phyloP scores from a whole-genome alignment of 2,113 vertebrate genomes.

The Danionella cerebrum region DNA sequence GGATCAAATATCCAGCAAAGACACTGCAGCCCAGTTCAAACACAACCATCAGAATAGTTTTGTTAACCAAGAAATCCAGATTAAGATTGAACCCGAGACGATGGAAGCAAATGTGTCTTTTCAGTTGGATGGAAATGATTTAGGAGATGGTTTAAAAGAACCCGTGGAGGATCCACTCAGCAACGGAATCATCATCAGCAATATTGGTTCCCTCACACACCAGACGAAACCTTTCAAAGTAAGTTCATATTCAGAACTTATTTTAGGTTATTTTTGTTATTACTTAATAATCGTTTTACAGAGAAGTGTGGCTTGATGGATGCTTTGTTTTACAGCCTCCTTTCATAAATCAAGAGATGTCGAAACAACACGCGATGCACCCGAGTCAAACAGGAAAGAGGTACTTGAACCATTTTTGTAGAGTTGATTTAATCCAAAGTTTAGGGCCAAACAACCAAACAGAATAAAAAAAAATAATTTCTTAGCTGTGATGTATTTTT shows the following conservation, averaged over 20 bases:
- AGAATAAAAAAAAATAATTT: too few species aligned
- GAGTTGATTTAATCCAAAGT: not conserved
- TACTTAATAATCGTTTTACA: not conserved
- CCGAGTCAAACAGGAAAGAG: not conserved
- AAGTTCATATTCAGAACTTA: not conserved
- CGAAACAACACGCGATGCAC: not conserved
- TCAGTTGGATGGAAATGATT: not conserved
- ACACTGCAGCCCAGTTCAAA: not conserved
- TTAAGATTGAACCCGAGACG: slow-evolving; percentile 23
- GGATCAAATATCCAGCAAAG: not conserved
- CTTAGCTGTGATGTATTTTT: too few species aligned
- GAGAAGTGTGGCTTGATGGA: not conserved
- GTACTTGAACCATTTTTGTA: not conserved
- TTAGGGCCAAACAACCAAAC: too few species aligned
- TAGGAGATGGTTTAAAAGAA: not conserved
- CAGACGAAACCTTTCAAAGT: not conserved
- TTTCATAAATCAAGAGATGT: not conserved
- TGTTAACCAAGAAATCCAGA: not conserved
- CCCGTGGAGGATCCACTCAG: not conserved
- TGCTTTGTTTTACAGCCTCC: not conserved
- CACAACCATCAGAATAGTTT: not conserved
- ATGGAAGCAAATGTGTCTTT: not conserved
- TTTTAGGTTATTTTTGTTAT: too few species aligned
- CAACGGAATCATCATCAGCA: not conserved
- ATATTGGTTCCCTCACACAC: not conserved